Base-by-base conservation (phyloP, 2,888 invertebrate species). In the Parthenolecanium corni region DNA sequence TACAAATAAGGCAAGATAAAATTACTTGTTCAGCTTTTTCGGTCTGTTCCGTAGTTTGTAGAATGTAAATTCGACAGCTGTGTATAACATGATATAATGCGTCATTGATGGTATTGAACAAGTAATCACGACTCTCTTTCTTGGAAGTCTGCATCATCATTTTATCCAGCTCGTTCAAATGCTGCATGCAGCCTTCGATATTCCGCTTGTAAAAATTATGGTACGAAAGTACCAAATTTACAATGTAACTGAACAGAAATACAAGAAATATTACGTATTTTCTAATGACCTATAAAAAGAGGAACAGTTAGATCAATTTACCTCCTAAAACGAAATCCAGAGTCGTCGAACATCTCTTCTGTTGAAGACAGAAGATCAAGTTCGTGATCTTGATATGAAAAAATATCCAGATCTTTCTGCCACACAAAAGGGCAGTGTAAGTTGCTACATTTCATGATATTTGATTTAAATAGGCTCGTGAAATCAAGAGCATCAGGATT, bases 121-220 rank as follows among this genome's bases (percentile, higher is more conserved):
- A 23, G 4, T 38, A 38, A 51, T 61, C 61, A n/a, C 16, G 49
- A 16, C 38, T 38, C 21, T 47, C 21, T 36, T 38, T 49, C 21
- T 38, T 61, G n/a, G 49, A 47, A 1, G 61, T 36, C 6, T 21
- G 9, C 6, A 21, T 6, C n/a, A 61, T 12, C 61, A 61, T 61
- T 9, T 21, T 49, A n/a, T 61, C 61, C 38, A 61, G 31, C 14
- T 61, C 61, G 9, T 61, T 51, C 16, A 61, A n/a, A 51, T 61
- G 16, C 23, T 51, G 12, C 11, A 51, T 31, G 1, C 36, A 49
- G 4, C 49, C 47, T 11, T 49, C 18, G 3, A 51, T 21, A 36
- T 49, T 11, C 3, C 61, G 31, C 38, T 49, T 49, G 12, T 11
- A 31, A 16, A 51, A 61, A 40, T 51, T 61, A n/a, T 51, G 47